phyloP scores from a whole-genome alignment of 1,140 invertebrate genomes.

The Ceratina calcarata region DNA sequence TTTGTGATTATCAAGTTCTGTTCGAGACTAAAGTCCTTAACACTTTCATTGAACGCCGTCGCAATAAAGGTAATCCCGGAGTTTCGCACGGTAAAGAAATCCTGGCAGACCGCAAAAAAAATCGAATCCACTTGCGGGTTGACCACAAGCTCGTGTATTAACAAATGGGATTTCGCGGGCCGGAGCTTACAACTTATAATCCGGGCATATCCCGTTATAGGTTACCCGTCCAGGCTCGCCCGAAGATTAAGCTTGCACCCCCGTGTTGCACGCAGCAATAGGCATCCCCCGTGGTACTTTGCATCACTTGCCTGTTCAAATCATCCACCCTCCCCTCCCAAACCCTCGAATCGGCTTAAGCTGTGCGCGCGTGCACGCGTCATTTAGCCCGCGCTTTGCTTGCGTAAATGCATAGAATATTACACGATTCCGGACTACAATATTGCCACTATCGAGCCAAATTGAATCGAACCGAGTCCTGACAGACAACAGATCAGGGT shows the following conservation, averaged over 20 bases:
- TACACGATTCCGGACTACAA: constrained; percentile 17
- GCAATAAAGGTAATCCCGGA: neutral
- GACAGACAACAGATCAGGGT: neutral
- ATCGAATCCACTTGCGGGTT: constrained; percentile 55
- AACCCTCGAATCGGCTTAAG: constrained; percentile 65
- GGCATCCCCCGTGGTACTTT: constrained; percentile 5
- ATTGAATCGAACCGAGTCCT: constrained; percentile 18
- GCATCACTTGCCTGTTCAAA: constrained; percentile 2
- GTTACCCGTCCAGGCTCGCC: constrained; percentile 61
- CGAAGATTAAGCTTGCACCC: constrained; percentile 70
- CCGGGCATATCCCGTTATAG: constrained; percentile 71
- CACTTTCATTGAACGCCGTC: neutral
- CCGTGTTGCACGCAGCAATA: constrained; percentile 45
- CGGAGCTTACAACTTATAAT: constrained; percentile 75
- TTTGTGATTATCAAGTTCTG: neutral
- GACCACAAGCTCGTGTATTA: constrained; percentile 49
- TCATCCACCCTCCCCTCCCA: constrained; percentile 2
- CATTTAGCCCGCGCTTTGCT: constrained; percentile 58
- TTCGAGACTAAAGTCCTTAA: neutral
- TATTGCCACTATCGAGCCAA: constrained; percentile 33
- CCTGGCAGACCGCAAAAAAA: constrained; percentile 22
- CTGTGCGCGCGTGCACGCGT: constrained; percentile 59
- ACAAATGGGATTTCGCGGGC: constrained; percentile 61
- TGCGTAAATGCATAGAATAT: constrained; percentile 35
- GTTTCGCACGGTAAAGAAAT: neutral